Evolutionary conservation across 53 echinoderm and acorn worm species (phyloP).

Genomic region (Luidia sarsii): DNA sequence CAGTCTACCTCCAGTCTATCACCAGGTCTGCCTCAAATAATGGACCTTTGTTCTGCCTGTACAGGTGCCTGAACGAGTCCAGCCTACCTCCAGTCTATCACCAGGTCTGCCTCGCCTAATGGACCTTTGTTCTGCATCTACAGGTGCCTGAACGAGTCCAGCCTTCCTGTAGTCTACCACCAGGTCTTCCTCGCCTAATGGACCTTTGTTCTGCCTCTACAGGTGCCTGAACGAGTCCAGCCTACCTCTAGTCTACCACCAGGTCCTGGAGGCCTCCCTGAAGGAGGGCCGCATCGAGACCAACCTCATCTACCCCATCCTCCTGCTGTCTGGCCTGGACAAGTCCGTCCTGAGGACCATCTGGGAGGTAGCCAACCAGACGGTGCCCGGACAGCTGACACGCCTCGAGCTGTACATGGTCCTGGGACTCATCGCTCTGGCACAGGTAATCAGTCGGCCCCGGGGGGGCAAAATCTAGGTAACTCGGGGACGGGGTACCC

Average conservation of each 20-base stretch:
- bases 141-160: conserved; percentile 82
- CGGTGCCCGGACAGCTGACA: conserved; percentile 73
- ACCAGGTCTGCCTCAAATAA: conserved; percentile 85
- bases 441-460: conserved; percentile 70
- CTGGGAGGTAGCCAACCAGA: conserved; percentile 79
- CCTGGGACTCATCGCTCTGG: conserved; percentile 80
- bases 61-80: conserved; percentile 81
- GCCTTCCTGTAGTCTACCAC: conserved; percentile 74
- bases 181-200: too few species aligned
- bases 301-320: conserved; percentile 78
- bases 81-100: conserved; percentile 75
- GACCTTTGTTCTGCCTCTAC: too few species aligned
- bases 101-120: too few species aligned
- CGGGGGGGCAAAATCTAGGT: neutral
- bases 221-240: conserved; percentile 80
- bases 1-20: conserved; percentile 83
- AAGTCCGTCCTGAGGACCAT: conserved; percentile 70
- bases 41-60: too few species aligned
- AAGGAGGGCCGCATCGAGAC: conserved; percentile 73
- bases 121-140: too few species aligned
- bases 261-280: conserved; percentile 84
- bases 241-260: conserved; percentile 79
- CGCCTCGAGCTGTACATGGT: conserved; percentile 76
- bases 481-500: neutral
- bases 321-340: conserved; percentile 85